A percentile compares a stretch with the other conserved stretches of the same genome.
phyloP scores from a whole-genome alignment of 2,888 invertebrate species.

The Leptarthrus brevirostris region DNA sequence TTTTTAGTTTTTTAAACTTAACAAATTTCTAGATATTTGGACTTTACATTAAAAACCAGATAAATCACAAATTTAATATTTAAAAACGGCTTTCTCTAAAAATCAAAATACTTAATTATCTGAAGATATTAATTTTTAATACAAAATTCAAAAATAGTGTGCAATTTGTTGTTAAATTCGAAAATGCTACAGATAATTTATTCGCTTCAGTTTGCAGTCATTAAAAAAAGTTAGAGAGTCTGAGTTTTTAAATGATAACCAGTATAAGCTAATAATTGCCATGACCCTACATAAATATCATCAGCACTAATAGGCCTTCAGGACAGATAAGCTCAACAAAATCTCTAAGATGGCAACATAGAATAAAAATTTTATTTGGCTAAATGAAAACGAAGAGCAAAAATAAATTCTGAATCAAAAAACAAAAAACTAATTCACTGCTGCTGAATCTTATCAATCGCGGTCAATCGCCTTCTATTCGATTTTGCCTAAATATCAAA shows the following conservation, averaged over 20 bases:
- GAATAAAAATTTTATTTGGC: slow-evolving; percentile 4
- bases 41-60: no score
- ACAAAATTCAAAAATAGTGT: no score
- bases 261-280: background rate
- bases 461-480: slow-evolving; percentile 40
- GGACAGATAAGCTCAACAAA: background rate
- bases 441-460: slow-evolving; percentile 8
- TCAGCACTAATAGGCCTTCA: background rate
- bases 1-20: no score
- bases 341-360: slow-evolving; percentile 24
- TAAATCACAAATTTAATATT: no score
- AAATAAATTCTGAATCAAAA: background rate
- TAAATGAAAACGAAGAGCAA: background rate
- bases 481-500: background rate
- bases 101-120: no score
- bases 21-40: no score
- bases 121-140: no score
- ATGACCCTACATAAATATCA: slow-evolving; percentile 17
- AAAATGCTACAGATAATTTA: no score
- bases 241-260: background rate
- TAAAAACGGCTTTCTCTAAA: no score
- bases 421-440: background rate
- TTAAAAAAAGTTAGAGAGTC: no score
- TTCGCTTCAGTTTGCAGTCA: no score
- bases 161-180: no score